phyloP scores from a whole-genome alignment of 1,140 invertebrate genomes.

The Yoshiicerus persimilis region DNA sequence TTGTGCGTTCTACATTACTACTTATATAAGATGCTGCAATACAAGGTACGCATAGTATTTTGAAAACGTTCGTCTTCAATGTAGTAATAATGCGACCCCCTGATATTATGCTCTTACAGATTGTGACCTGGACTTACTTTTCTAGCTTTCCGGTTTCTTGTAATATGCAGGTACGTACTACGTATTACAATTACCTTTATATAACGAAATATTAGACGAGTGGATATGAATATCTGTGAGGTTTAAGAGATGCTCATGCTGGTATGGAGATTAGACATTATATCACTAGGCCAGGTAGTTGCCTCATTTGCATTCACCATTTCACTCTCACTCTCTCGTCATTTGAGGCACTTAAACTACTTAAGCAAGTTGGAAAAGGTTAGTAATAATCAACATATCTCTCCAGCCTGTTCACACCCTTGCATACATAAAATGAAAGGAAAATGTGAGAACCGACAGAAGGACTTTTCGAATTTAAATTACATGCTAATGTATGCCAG shows the following conservation, averaged over 20 bases:
- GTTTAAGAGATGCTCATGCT: neutral
- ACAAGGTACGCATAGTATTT: too few species aligned
- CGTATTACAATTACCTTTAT: neutral
- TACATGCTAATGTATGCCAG: neutral
- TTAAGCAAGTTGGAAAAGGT: neutral
- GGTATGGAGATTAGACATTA: neutral
- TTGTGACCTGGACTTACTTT: neutral
- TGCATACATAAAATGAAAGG: neutral
- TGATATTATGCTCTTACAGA: neutral
- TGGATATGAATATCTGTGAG: neutral
- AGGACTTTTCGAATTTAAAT: neutral
- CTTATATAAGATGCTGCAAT: too few species aligned
- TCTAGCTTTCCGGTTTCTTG: neutral
- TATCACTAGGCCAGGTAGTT: neutral
- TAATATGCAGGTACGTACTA: neutral
- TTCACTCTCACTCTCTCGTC: constrained; percentile 3
- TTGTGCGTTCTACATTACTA: too few species aligned
- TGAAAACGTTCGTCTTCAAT: too few species aligned
- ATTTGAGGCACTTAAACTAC: neutral
- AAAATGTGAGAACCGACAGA: neutral
- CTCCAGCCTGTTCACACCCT: constrained; percentile 10
- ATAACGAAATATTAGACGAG: neutral
- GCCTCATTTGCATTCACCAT: neutral
- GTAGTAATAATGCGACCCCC: too few species aligned
- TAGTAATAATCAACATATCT: neutral